A percentile compares a stretch with the other conserved stretches of the same genome.
Evolutionary conservation across 2,888 invertebrate genomes (phyloP).

Genomic region (Melanophora roralis): DNA sequence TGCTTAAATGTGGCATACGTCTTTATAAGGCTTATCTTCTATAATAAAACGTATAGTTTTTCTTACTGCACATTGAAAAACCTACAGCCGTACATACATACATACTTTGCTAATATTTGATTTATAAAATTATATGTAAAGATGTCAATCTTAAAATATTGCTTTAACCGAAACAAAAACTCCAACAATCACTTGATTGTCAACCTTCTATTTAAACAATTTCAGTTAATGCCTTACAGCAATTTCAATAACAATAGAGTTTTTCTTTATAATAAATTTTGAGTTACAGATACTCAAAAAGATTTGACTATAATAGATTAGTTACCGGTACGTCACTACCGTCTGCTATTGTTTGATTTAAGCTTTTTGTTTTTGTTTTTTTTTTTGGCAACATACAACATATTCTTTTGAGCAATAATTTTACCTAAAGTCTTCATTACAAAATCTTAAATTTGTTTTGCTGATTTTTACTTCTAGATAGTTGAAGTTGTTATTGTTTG

Average conservation of each 20-base stretch:
- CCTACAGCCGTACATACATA: not conserved
- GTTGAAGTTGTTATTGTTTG: not conserved
- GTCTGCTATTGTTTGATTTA: not conserved
- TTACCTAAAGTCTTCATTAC: constrained; percentile 23
- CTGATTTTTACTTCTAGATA: not conserved
- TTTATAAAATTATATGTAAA: constrained; percentile 22
- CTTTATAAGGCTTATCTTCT: constrained; percentile 29
- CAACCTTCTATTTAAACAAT: constrained; percentile 24
- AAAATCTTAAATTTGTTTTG: constrained; percentile 22
- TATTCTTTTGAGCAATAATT: constrained; percentile 35
- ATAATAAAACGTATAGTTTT: constrained; percentile 19
- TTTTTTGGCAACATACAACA: constrained; percentile 13
- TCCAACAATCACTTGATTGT: not conserved
- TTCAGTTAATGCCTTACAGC: constrained; percentile 35
- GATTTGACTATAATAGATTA: constrained; percentile 12
- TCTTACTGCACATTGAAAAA: too few species aligned
- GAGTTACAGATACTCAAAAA: not conserved
- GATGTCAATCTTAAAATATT: constrained; percentile 13
- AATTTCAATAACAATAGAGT: constrained; percentile 33
- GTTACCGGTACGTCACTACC: constrained; percentile 1
- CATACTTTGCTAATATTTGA: constrained; percentile 32
- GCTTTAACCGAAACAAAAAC: not conserved
- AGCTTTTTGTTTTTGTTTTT: not conserved
- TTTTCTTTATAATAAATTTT: too few species aligned
- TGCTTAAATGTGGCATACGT: constrained; percentile 27